Base-by-base conservation (phyloP, 2,113 vertebrate genomes). In the Gambusia affinis region DNA sequence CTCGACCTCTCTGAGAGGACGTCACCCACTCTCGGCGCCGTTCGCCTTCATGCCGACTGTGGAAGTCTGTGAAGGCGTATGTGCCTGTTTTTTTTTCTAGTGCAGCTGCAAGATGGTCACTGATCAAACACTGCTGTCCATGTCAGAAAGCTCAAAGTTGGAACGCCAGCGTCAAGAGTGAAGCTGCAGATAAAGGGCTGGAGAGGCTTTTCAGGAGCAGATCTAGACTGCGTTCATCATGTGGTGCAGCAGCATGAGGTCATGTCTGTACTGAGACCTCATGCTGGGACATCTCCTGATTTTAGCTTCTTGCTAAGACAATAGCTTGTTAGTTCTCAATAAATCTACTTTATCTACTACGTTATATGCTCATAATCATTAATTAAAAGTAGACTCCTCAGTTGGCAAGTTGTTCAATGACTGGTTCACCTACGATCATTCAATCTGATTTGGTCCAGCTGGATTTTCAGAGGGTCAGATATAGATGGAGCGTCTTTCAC, bases 191-290 rank as follows among this genome's bases (percentile, higher is more conserved):
- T 44, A 0, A 54, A 71, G 73, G 19, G 35, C 24, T n/a, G 27
- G 75, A 51, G 31, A 73, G 67, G 5, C 72, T 75, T 61, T 65
- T 37, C 37, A 19, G 29, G 28, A 70, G 66, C 62, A 66, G 64
- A 47, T 64, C 30, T 72, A 27, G 64, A 33, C 29, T 77, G 42
- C 31, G 54, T 63, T 19, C 19, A 60, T 19, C 79, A 68, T 8
- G 54, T 47, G 80, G 77, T 75, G 12, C 75, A 79, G 82, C 74
- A 72, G 12, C 12, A 42, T 85, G 84, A 88, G 78, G 80, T 88
- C 84, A 81, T 72, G 78, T 82, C 82, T 88, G 82, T 70, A 69
- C 76, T 81, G 44, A 62, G 67, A 72, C 60, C 63, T 72, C 65
- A 60, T 15, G 1, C 69, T 44, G 15, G 14, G 17, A 15, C 60